These are phyloP conservation scores for Machimus atricapillus DNA, from an alignment of 2,888 invertebrate genomes.

Conservation along the genomic window DNA sequence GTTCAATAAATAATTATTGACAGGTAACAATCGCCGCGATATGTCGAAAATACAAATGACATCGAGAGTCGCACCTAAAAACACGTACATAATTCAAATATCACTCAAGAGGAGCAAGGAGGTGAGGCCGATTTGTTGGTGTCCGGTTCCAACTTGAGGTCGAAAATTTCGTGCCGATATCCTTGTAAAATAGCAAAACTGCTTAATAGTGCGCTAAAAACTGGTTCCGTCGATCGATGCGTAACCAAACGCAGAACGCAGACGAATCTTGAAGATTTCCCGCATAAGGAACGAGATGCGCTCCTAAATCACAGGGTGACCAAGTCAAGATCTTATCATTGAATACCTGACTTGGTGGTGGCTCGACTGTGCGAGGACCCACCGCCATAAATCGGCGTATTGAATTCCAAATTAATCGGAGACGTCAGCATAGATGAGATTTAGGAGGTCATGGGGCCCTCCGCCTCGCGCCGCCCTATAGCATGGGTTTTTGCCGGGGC, in stretches of 20 bases:
- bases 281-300: constrained; percentile 36
- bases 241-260: neutral
- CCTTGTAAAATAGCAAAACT: constrained; percentile 20
- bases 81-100: constrained; percentile 8
- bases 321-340: constrained; percentile 32
- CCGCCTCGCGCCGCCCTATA: neutral
- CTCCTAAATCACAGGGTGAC: constrained; percentile 31
- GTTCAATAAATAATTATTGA: constrained; percentile 31
- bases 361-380: constrained; percentile 1
- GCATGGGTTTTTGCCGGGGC: constrained; percentile 44
- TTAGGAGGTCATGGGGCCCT: constrained; percentile 42
- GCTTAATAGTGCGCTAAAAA: neutral
- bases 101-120: neutral
- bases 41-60: constrained; percentile 15
- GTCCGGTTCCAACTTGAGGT: neutral
- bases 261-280: neutral
- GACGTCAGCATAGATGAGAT: constrained; percentile 44
- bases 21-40: constrained; percentile 1
- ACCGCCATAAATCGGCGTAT: constrained; percentile 44
- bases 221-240: constrained; percentile 2
- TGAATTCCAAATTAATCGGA: constrained; percentile 48
- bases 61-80: constrained; percentile 14
- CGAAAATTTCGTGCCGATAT: neutral
- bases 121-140: neutral
- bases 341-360: constrained; percentile 10